phyloP scores from a whole-genome alignment of 2,113 vertebrate species.

The Reinhardtius hippoglossoides region DNA sequence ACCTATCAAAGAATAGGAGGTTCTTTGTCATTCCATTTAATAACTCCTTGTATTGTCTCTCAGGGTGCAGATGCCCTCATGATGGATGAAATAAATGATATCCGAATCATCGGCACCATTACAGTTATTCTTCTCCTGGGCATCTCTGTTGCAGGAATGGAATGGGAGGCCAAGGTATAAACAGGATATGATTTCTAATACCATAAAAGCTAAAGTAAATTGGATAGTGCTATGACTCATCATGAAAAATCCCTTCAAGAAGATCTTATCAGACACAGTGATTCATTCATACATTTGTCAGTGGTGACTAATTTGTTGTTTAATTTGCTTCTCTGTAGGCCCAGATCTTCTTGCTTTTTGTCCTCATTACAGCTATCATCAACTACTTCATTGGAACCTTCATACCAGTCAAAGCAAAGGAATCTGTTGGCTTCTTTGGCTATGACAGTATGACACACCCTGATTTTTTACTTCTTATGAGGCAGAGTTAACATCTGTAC shows the following conservation, averaged over 20 bases:
- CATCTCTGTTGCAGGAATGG: constrained; percentile 98
- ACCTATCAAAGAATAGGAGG: no score
- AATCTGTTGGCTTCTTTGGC: constrained; percentile 89
- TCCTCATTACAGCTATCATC: constrained; percentile 90
- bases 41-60: constrained; percentile 17
- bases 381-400: constrained; percentile 95
- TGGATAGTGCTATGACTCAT: not conserved
- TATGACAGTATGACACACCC: constrained; percentile 86
- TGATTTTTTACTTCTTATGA: not conserved
- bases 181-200: not conserved
- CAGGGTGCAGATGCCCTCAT: constrained; percentile 88
- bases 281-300: not conserved
- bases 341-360: constrained; percentile 94
- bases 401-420: constrained; percentile 90
- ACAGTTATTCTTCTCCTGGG: constrained; percentile 93
- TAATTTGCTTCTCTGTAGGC: constrained; percentile 78
- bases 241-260: not conserved
- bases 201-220: not conserved
- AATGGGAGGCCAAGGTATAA: constrained; percentile 97
- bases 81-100: constrained; percentile 91
- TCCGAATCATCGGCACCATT: constrained; percentile 94
- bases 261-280: not conserved
- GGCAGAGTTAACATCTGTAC: not conserved
- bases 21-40: no score
- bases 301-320: constrained; percentile 2